These are phyloP conservation scores for Heliothis peltigera DNA, from an alignment of 2,888 invertebrate genomes.

Conservation along the genomic window DNA sequence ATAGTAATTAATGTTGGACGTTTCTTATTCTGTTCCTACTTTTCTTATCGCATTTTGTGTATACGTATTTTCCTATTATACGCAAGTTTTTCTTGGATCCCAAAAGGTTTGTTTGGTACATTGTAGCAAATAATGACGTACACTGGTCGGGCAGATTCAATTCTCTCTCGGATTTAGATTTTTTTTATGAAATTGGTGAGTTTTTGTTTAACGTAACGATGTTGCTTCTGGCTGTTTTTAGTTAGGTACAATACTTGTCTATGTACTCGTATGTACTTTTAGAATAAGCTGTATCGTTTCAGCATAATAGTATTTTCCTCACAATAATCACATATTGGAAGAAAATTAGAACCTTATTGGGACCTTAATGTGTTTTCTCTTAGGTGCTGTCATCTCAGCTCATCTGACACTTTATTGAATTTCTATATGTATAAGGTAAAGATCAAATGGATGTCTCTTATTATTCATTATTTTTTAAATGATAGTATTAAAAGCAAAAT, in stretches of 20 bases:
- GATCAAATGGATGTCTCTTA: slow-evolving; percentile 2
- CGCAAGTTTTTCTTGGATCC: slow-evolving; percentile 63
- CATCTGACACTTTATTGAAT: slow-evolving; percentile 31
- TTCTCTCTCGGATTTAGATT: slow-evolving; percentile 60
- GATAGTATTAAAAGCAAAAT: too few species aligned
- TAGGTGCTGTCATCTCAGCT: slow-evolving; percentile 15
- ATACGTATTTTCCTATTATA: slow-evolving; percentile 70
- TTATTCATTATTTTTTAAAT: background rate
- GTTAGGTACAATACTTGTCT: slow-evolving; percentile 37
- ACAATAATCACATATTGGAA: slow-evolving; percentile 20
- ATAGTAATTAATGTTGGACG: slow-evolving; percentile 82
- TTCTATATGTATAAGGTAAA: slow-evolving; percentile 12
- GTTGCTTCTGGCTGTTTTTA: slow-evolving; percentile 47
- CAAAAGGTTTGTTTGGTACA: slow-evolving; percentile 64
- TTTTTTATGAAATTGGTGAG: slow-evolving; percentile 52
- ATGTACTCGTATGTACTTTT: slow-evolving; percentile 35
- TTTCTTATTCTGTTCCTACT: slow-evolving; percentile 70
- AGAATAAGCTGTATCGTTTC: slow-evolving; percentile 42
- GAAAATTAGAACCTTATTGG: slow-evolving; percentile 41
- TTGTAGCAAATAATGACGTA: slow-evolving; percentile 69
- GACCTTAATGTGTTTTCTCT: slow-evolving; percentile 24
- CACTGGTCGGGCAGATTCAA: slow-evolving; percentile 62
- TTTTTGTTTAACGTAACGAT: slow-evolving; percentile 47
- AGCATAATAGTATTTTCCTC: slow-evolving; percentile 36
- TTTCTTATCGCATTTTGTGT: slow-evolving; percentile 75